These are phyloP conservation scores for Hassar affinis DNA, from an alignment of 2,113 vertebrate genomes.

Conservation along the genomic window DNA sequence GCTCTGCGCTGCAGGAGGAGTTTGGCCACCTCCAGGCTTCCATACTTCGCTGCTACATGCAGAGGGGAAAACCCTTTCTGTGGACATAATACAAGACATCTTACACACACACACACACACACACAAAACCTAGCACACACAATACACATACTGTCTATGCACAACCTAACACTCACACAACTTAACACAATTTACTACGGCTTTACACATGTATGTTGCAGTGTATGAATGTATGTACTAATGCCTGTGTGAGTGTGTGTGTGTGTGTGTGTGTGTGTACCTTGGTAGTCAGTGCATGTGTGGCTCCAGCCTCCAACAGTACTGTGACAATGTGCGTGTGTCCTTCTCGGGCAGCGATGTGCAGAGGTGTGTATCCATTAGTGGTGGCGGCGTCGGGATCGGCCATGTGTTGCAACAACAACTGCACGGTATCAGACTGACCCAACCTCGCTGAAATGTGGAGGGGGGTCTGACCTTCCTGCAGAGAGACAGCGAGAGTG, in stretches of 20 bases:
- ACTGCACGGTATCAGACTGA: conserved; percentile 94
- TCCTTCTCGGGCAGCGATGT: conserved; percentile 84
- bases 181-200: neutral
- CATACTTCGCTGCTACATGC: conserved; percentile 95
- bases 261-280: conserved; percentile 54
- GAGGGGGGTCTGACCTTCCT: conserved; percentile 98
- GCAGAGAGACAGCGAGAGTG: conserved; percentile 12
- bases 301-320: conserved; percentile 86
- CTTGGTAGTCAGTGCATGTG: conserved; percentile 81
- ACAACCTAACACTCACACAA: neutral
- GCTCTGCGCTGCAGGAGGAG: conserved; percentile 90
- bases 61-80: conserved; percentile 97
- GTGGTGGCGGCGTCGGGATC: conserved; percentile 91
- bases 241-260: too few species aligned
- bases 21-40: conserved; percentile 92
- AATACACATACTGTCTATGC: neutral
- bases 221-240: too few species aligned
- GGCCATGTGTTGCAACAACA: conserved; percentile 96
- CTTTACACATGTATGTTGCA: neutral
- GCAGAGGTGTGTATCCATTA: conserved; percentile 82
- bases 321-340: conserved; percentile 83
- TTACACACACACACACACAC: neutral
- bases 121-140: neutral
- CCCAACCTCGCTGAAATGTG: conserved; percentile 96
- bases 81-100: conserved; percentile 16